Conservation (phyloP, 2,888 invertebrate genomes). For the Orgyia antiqua region DNA sequence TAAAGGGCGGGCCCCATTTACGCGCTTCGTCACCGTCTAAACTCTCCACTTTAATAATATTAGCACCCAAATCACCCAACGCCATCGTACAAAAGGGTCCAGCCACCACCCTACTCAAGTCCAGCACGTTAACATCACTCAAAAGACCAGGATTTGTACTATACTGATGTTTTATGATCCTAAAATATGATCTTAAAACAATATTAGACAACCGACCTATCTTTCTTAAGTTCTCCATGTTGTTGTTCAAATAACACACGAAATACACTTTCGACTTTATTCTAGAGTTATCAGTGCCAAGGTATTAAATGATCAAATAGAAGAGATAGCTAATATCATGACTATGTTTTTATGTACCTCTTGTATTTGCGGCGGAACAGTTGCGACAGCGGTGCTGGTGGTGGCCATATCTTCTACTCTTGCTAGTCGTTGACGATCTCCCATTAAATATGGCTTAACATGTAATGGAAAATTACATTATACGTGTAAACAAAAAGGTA, state of each 20-base stretch:
- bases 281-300: constrained; percentile 16
- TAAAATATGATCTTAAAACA: constrained; percentile 22
- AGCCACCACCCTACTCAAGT: constrained; percentile 92
- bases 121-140: constrained; percentile 84
- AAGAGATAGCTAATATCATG: constrained; percentile 43
- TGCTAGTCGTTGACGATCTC: constrained; percentile 42
- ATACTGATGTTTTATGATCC: constrained; percentile 26
- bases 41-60: constrained; percentile 94
- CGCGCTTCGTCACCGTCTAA: constrained; percentile 91
- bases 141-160: constrained; percentile 76
- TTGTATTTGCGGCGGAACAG: constrained; percentile 53
- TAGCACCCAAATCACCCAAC: constrained; percentile 94
- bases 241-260: constrained; percentile 17
- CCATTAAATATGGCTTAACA: constrained; percentile 47
- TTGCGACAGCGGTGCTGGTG: constrained; percentile 64
- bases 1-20: constrained; percentile 95
- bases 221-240: constrained; percentile 31
- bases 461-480: constrained; percentile 37
- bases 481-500: no score
- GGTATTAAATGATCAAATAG: constrained; percentile 44
- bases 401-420: constrained; percentile 63
- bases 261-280: constrained; percentile 6
- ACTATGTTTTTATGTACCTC: constrained; percentile 45
- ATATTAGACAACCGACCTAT: constrained; percentile 20
- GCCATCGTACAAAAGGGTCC: constrained; percentile 97